These are phyloP conservation scores for Pipistrellus pygmaeus DNA, from an alignment of 2,797 vertebrate species.

Conservation along the genomic window DNA sequence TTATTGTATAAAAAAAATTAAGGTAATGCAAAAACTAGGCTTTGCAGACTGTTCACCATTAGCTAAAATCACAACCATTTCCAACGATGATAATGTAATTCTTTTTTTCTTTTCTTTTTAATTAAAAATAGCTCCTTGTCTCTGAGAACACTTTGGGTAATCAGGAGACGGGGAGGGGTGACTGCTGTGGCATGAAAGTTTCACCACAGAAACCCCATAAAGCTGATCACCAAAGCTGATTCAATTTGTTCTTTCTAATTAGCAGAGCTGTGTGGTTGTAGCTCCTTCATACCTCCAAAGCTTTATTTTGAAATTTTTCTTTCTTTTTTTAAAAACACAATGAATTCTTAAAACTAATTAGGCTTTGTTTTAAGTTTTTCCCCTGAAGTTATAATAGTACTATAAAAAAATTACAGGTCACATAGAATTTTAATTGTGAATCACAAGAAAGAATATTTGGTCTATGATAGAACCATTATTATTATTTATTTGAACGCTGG, in stretches of 20 bases:
- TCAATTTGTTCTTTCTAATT: constrained; percentile 60
- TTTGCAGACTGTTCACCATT: constrained; percentile 51
- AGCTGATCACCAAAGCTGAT: not conserved
- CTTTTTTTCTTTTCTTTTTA: not conserved
- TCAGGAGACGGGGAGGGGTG: not conserved
- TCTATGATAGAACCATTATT: not conserved
- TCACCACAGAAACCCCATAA: not conserved
- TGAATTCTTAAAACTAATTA: constrained; percentile 39
- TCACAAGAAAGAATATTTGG: constrained; percentile 42
- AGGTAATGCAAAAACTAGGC: not conserved
- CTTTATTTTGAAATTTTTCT: constrained; percentile 27
- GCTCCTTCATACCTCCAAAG: not conserved
- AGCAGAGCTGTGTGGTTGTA: not conserved
- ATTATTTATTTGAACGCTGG: not conserved
- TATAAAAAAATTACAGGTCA: not conserved
- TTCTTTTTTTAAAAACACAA: not conserved
- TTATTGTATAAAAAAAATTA: constrained; percentile 61
- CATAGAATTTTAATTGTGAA: constrained; percentile 56
- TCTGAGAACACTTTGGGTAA: not conserved
- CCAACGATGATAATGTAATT: not conserved
- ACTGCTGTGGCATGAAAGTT: not conserved
- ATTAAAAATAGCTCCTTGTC: constrained; percentile 20
- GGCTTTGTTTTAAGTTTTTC: not conserved
- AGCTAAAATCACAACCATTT: not conserved
- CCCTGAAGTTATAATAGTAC: not conserved